Percentiles rank a stretch among this genome's conserved stretches.
phyloP scores from a whole-genome alignment of 2,797 vertebrate genomes.

The Capromys pilorides region DNA sequence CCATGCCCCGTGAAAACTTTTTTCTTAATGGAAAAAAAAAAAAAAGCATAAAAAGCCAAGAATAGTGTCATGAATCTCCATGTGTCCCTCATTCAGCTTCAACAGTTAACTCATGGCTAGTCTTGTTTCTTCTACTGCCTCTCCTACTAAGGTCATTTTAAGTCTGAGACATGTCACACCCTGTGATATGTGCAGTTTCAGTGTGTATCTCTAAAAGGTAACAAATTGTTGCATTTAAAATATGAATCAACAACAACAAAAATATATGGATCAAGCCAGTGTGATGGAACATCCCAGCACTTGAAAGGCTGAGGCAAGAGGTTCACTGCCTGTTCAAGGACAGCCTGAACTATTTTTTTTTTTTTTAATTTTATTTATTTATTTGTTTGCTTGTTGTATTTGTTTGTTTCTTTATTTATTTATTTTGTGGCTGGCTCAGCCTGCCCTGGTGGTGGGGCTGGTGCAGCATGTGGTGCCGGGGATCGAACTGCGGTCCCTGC shows the following conservation, averaged over 20 bases:
- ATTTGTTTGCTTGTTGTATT: too few relatives aligned
- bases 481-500: too few relatives aligned
- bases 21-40: too few relatives aligned
- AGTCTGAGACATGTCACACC: neutral
- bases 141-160: neutral
- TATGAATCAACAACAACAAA: neutral
- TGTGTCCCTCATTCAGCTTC: neutral
- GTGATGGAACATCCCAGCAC: neutral
- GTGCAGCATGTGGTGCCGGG: too few relatives aligned
- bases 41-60: neutral
- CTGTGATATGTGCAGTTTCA: neutral
- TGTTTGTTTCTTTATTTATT: too few relatives aligned
- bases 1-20: neutral
- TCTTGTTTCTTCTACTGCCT: conserved; percentile 19
- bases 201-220: conserved; percentile 3
- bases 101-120: neutral
- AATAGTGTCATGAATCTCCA: neutral
- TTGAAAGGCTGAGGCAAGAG: neutral
- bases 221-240: conserved; percentile 18
- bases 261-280: too few relatives aligned
- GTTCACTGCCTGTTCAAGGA: neutral
- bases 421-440: too few relatives aligned
- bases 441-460: too few relatives aligned
- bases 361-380: too few relatives aligned
- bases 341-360: too few relatives aligned